Evolutionary conservation across 2,888 invertebrate genomes (phyloP), one percentile per base, ranked within the genome.

Genomic region (Pyrgus malvae): DNA sequence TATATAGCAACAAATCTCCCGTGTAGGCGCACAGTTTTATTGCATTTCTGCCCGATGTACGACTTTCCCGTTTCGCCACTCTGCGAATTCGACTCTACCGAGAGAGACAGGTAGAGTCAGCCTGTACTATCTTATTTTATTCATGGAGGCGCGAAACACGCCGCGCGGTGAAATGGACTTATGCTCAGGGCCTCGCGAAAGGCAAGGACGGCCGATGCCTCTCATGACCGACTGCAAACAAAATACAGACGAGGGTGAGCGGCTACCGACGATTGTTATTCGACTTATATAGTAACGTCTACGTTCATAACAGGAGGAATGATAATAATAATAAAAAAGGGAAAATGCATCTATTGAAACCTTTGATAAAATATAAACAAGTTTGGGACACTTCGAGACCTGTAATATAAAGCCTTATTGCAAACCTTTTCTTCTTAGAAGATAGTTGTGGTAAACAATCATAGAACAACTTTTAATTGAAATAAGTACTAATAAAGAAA

Each of bases 181-280:
- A 80, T 66, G 65, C 59, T 65, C 64, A 65, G 64, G 63, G 67
- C 67, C 60, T 72, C 65, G 71, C 49, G 80, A 67, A 69, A 71
- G 76, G 79, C 68, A 72, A 71, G 73, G 83, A 85, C 65, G 67
- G 73, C 59, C 55, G 57, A 63, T 59, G 58, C 63, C 72, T 66
- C 72, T 74, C 73, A 72, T 72, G 74, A 69, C 74, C 78, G 75
- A 68, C 80, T 71, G 70, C 72, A 70, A 80, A 78, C 74, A 76
- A 82, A 84, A 81, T 73, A 70, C 66, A 72, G 65, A 64, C 68
- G 70, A 70, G 79, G 74, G 77, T 74, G 76, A 80, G 77, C 78
- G 78, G 70, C 76, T 67, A 69, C 72, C 73, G 67, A 71, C 82
- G 75, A 84, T 85, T 85, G 84, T 86, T 84, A 78, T 80, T 78